Percentiles rank a stretch among this genome's conserved stretches.
Evolutionary conservation across 2,113 vertebrate species (phyloP).

Genomic region (Phaethon lepturus): DNA sequence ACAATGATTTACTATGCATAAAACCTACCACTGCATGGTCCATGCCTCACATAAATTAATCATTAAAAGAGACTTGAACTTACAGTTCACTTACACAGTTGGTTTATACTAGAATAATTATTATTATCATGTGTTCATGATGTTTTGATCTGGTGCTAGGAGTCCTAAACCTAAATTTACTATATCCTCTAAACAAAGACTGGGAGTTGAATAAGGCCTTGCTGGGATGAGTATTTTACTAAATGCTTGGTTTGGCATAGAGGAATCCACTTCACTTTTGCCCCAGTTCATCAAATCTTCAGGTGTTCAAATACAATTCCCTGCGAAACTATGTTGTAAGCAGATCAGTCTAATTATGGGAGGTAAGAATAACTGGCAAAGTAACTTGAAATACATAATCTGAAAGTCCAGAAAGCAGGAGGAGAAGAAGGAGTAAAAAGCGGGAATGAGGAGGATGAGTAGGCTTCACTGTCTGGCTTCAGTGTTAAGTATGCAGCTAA

Average conservation of each 20-base stretch:
- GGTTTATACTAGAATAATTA: background rate
- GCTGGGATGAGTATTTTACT: background rate
- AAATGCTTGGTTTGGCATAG: background rate
- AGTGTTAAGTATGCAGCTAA: background rate
- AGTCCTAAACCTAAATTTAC: slow-evolving; percentile 17
- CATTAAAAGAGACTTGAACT: background rate
- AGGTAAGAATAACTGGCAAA: background rate
- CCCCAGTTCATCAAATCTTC: background rate
- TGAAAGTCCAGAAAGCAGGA: background rate
- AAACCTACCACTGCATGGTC: background rate
- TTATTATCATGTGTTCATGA: background rate
- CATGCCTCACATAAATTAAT: background rate
- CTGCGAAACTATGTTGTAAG: background rate
- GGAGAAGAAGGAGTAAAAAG: background rate
- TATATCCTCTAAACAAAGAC: background rate
- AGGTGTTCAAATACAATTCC: background rate
- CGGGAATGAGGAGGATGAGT: background rate
- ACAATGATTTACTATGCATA: background rate
- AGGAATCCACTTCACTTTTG: background rate
- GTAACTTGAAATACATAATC: background rate
- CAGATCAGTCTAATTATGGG: background rate
- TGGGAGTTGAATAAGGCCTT: background rate
- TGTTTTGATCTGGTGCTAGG: background rate
- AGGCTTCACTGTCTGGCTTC: background rate
- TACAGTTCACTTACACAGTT: background rate